Percentiles rank a stretch among this genome's conserved stretches.
Conservation (phyloP, 2,797 vertebrate species). For the Esox masquinongy region DNA sequence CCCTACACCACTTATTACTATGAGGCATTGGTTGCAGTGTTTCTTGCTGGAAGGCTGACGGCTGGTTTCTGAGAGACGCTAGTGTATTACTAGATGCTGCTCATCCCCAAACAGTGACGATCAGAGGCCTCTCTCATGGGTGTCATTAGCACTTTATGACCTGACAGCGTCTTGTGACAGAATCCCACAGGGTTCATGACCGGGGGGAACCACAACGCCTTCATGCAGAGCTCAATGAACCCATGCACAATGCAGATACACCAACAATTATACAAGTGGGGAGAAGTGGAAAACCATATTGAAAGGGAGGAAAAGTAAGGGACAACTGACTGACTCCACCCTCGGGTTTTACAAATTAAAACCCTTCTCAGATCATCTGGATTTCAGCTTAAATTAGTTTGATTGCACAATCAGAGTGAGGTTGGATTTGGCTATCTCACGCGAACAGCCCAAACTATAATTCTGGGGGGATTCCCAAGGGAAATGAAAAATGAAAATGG, state of each 20-base stretch:
- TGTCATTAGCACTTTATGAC: no score
- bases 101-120: background rate
- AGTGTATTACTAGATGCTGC: background rate
- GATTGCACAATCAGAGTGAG: background rate
- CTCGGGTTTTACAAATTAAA: background rate
- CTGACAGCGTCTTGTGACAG: background rate
- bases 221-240: background rate
- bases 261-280: constrained; percentile 20
- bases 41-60: background rate
- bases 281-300: constrained; percentile 26
- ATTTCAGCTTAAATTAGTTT: background rate
- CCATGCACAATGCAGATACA: constrained; percentile 24
- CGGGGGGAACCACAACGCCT: background rate
- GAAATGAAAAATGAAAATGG: no score
- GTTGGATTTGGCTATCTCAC: constrained; percentile 29
- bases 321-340: constrained; percentile 21
- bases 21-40: background rate
- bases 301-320: background rate
- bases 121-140: no score
- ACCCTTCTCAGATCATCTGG: background rate
- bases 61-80: background rate
- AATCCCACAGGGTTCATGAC: background rate
- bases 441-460: constrained; percentile 48
- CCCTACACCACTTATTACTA: background rate
- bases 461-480: no score